Base-by-base conservation (phyloP, 2,888 invertebrate genomes). In the Nebria brevicollis region DNA sequence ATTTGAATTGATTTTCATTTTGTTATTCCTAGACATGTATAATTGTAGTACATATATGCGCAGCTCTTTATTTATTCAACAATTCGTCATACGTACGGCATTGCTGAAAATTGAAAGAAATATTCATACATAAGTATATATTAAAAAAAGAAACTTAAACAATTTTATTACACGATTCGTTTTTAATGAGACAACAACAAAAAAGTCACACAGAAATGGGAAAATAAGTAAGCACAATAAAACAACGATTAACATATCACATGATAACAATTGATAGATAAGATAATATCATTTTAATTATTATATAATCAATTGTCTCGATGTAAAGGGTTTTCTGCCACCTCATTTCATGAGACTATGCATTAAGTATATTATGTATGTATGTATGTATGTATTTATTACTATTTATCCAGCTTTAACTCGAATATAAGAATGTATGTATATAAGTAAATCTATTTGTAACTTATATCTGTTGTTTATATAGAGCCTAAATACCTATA, bases 1-100 rank as follows among this genome's bases (percentile, higher is more conserved):
- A 70, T 90, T 90, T 84, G 86, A 91, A 87, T 96, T 94, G 77
- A 97, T 91, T 88, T 92, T 92, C 85, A 92, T 86, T 77, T 15
- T 82, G 6, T 1, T 54, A 11, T 54, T 54, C 11, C n/a, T 15
- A 41, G 7, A 20, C 20, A 34, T 34, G 4, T 34, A 34, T 34
- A 1, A 20, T 20, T 20, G 34, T 34, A 34, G 34, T 34, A 34
- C 34, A 34, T 5, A 34, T 34, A 34, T 34, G 34, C 34, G 34
- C 5, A 34, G 2, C 1, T 34, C 34, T 34, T 34, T 34, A 34
- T 34, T 34, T 34, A 34, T 34, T 34, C 34, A 5, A 4, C 34
- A 2, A 34, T 34, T 34, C 34, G 34, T 34, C 2, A 34, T 34
- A 4, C 34, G 34, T 34, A 34, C 25, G 7, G 25, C 73, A 73